Percentiles rank a stretch among this genome's conserved stretches.
Conservation (phyloP, 2,113 vertebrate species). For the Cyanistes caeruleus region DNA sequence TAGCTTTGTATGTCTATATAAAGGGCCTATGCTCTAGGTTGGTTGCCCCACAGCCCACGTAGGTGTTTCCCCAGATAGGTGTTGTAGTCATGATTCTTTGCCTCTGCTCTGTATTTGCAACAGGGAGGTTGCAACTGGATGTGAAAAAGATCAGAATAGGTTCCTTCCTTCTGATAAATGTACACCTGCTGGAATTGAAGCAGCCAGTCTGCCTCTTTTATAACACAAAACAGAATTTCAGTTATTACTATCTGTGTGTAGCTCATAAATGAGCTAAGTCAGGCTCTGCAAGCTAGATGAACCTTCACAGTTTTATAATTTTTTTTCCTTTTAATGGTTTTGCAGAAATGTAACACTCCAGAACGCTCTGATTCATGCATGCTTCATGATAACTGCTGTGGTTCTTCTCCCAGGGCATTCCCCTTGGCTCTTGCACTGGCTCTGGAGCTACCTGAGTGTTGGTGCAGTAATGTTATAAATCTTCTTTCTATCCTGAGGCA, state of each 20-base stretch:
- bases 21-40: not conserved
- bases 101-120: not conserved
- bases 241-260: not conserved
- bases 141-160: not conserved
- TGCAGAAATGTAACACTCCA: not conserved
- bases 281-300: not conserved
- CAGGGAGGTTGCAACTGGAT: not conserved
- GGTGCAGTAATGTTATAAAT: not conserved
- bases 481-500: not conserved
- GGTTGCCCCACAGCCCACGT: not conserved
- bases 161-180: not conserved
- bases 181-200: not conserved
- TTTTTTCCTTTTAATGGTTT: not conserved
- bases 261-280: not conserved
- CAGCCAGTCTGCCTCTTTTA: not conserved
- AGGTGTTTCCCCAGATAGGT: not conserved
- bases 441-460: not conserved
- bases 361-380: not conserved
- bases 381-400: not conserved
- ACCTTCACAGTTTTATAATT: not conserved
- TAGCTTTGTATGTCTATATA: not conserved
- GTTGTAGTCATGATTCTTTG: not conserved
- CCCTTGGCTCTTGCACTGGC: not conserved
- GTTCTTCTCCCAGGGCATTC: not conserved
- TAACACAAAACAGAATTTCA: not conserved